These are phyloP conservation scores for Drosophila austrosaltans DNA, from an alignment of 2,888 invertebrate genomes.

Conservation along the genomic window DNA sequence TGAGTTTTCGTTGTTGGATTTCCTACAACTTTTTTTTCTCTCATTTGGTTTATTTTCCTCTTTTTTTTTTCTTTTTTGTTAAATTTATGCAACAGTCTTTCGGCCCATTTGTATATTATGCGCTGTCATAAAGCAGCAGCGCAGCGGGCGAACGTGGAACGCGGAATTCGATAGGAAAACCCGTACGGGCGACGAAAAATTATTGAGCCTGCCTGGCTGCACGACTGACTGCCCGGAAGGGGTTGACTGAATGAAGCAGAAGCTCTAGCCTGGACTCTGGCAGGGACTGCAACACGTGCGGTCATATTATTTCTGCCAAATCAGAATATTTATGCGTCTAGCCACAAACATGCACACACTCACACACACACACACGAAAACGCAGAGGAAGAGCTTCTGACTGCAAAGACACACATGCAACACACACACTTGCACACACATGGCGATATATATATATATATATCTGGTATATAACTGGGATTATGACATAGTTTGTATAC, in stretches of 20 bases:
- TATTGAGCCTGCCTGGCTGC: slow-evolving; percentile 57
- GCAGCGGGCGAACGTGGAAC: slow-evolving; percentile 32
- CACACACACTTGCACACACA: slow-evolving; percentile 16
- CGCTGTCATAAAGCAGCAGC: slow-evolving; percentile 76
- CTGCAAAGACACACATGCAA: background rate
- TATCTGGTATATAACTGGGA: background rate
- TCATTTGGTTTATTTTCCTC: background rate
- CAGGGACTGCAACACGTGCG: slow-evolving; percentile 65
- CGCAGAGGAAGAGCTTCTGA: background rate
- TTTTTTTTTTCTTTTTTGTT: slow-evolving; percentile 25
- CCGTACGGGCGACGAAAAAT: slow-evolving; percentile 46
- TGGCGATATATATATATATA: background rate
- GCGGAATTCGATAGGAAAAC: slow-evolving; percentile 48
- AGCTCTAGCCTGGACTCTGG: slow-evolving; percentile 23
- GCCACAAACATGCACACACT: slow-evolving; percentile 54
- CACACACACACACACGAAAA: slow-evolving; percentile 19
- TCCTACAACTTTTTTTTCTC: slow-evolving; percentile 8
- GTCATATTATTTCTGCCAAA: slow-evolving; percentile 80
- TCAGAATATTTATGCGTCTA: slow-evolving; percentile 81
- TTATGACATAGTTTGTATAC: background rate
- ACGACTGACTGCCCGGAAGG: slow-evolving; percentile 25
- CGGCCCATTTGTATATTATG: slow-evolving; percentile 77
- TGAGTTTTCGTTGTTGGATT: slow-evolving; percentile 21
- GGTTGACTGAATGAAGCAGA: background rate
- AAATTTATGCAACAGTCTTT: slow-evolving; percentile 77